Evolutionary conservation across 2,113 vertebrate genomes (phyloP).

Genomic region (Conger conger): DNA sequence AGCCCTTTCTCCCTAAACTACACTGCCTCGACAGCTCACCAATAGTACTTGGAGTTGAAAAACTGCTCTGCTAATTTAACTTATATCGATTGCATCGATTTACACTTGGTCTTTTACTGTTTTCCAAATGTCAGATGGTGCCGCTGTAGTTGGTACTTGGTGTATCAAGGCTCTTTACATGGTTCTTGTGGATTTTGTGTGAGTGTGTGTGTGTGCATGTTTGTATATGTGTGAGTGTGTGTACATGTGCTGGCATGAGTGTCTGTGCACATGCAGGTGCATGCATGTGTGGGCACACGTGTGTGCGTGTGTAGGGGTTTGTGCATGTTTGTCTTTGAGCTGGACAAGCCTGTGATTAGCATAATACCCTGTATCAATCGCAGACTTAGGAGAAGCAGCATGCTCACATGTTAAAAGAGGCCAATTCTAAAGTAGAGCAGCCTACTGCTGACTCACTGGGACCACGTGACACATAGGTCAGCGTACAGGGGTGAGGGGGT

Average conservation of each 20-base stretch:
- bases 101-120: neutral
- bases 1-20: neutral
- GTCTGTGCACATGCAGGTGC: neutral
- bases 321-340: neutral
- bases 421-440: neutral
- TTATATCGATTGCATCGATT: neutral
- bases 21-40: neutral
- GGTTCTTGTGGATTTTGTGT: too few relatives aligned
- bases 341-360: neutral
- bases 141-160: neutral
- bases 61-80: too few relatives aligned
- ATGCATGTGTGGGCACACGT: neutral
- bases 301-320: neutral
- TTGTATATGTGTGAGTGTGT: too few relatives aligned
- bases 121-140: neutral
- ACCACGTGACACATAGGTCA: neutral
- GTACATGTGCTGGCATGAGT: too few relatives aligned
- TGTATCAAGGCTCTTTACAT: too few relatives aligned
- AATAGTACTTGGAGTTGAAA: neutral
- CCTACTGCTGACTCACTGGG: neutral
- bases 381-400: neutral
- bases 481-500: conserved; percentile 10
- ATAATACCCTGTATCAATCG: neutral
- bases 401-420: neutral
- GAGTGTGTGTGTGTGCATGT: too few relatives aligned